A percentile compares a stretch with the other conserved stretches of the same genome.
Evolutionary conservation across 2,113 vertebrate species (phyloP).

Genomic region (Promerops cafer): DNA sequence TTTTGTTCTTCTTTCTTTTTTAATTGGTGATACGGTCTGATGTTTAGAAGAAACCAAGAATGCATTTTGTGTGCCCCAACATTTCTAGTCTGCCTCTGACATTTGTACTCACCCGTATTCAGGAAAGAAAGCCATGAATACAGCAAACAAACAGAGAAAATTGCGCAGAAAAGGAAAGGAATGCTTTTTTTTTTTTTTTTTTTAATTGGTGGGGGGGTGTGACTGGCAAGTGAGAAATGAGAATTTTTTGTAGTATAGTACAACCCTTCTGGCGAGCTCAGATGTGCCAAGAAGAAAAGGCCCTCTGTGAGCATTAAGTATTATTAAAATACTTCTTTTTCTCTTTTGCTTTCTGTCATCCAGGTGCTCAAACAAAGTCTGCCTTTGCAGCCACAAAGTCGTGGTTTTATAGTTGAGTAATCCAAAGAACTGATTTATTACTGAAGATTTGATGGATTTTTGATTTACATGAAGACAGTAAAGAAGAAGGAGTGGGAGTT

Average conservation of each 20-base stretch:
- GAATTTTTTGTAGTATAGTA: not conserved
- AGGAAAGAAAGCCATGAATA: not conserved
- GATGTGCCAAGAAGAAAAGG: not conserved
- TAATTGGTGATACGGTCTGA: not conserved
- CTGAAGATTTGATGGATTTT: slow-evolving; percentile 7
- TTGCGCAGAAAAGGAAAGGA: not conserved
- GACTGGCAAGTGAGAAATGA: not conserved
- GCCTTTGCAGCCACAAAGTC: not conserved
- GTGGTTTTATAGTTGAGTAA: not conserved
- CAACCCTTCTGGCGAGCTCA: not conserved
- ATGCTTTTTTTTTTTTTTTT: not conserved
- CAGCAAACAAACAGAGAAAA: not conserved
- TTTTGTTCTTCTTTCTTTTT: not conserved
- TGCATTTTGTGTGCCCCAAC: not conserved
- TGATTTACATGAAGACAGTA: not conserved
- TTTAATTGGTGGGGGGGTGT: not conserved
- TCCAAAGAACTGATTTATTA: slow-evolving; percentile 16
- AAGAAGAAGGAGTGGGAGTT: not conserved
- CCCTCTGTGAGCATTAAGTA: not conserved
- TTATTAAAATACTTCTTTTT: not conserved
- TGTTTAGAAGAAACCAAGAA: not conserved
- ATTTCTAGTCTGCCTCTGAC: not conserved
- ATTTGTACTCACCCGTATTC: not conserved
- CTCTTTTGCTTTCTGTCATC: not conserved
- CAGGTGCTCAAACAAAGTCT: not conserved